Base-by-base conservation (phyloP, 1,140 invertebrate species). In the Zaprionus camerounensis region DNA sequence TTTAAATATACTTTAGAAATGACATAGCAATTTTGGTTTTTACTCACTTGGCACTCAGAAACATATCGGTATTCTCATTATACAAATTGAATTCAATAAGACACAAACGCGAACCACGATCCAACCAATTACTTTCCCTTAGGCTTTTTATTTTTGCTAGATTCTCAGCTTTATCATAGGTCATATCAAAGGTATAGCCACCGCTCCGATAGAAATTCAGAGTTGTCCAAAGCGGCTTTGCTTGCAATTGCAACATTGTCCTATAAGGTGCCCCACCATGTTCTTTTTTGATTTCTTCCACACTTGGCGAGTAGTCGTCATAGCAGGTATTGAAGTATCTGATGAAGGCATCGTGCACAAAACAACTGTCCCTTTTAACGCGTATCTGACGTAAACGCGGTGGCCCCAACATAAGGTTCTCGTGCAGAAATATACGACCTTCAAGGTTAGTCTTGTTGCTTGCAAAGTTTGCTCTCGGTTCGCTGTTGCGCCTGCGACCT, bases 281-380 rank as follows among this genome's bases (percentile, higher is more conserved):
- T 1, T 24, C 11, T 0, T 2, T 0, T 0, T 11, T 28, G 0
- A 69, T 67, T 20, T 90, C 76, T 49, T 92, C 84, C 1, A 58
- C 51, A 4, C 26, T 15, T 1, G 12, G 0, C 3, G 81, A 71
- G 41, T 90, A 92, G 0, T 76, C 76, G 0, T 73, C 78, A 71
- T 90, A 92, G 58, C 91, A 92, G 1, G 68, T 68, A n/a, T 81
- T 86, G 28, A 92, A 92, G 59, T 92, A 92, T 1, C 82, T 66
- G 9, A 83, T 78, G 17, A 92, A 92, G 5, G 84, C 82, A 55
- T 92, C 84, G 22, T 90, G 81, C 5, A 92, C 82, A 55, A 81
- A 76, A 55, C 91, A 92, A 38, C 71, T 83, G 13, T 86, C 82
- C 15, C 57, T 71, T 0, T 51, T 59, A 0, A 92, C 91, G 7